Conservation (phyloP, 1,140 invertebrate genomes). For the Zaprionus taronus region DNA sequence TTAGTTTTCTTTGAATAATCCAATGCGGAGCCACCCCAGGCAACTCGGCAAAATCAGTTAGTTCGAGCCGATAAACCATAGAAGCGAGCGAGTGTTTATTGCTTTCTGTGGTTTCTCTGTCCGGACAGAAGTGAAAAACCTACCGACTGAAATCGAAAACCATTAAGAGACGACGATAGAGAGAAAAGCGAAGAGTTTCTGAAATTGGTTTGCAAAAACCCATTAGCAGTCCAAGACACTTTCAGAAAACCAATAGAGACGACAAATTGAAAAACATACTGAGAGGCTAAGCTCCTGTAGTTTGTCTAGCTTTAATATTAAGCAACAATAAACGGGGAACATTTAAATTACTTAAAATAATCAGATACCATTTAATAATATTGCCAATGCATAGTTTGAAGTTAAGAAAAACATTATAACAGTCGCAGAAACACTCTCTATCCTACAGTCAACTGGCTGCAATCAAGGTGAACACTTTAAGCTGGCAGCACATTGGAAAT, state of each 20-base stretch:
- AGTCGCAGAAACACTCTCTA: too few species aligned
- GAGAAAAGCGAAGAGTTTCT: background rate
- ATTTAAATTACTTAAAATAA: too few species aligned
- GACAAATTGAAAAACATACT: background rate
- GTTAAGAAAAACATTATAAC: too few species aligned
- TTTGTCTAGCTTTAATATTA: too few species aligned
- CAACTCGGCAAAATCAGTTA: conserved; percentile 42
- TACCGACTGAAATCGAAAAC: background rate
- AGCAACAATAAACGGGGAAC: too few species aligned
- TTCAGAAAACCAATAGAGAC: background rate
- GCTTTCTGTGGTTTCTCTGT: conserved; percentile 8
- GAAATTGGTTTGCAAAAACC: background rate
- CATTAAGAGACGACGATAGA: background rate
- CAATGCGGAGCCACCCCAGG: conserved; percentile 36
- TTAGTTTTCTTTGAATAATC: conserved; percentile 71
- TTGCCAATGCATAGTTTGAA: too few species aligned
- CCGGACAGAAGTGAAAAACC: background rate
- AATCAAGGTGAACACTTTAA: conserved; percentile 14
- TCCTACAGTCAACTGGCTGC: too few species aligned
- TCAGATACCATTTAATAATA: too few species aligned
- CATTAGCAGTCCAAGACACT: background rate
- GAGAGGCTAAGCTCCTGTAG: background rate
- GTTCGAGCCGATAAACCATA: conserved; percentile 17
- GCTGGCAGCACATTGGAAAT: background rate
- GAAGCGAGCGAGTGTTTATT: background rate